Percentiles rank a stretch among this genome's conserved stretches.
Conservation (phyloP, 2,888 invertebrate genomes). For the Mimumesa dahlbomi region DNA sequence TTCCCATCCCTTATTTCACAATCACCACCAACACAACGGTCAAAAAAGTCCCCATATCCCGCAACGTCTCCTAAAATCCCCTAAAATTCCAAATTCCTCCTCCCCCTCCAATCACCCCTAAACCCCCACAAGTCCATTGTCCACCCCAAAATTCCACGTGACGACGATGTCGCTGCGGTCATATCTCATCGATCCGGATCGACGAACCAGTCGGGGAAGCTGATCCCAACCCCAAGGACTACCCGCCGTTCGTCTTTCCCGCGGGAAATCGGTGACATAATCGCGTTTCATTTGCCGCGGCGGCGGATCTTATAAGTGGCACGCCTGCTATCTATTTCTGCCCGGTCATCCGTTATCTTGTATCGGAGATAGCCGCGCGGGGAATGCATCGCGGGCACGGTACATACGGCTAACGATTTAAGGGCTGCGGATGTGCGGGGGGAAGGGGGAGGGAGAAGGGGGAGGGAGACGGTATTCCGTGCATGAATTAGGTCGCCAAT, state of each 20-base stretch:
- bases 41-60: too few species aligned
- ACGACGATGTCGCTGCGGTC: too few species aligned
- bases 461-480: conserved; percentile 39
- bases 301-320: conserved; percentile 36
- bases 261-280: conserved; percentile 42
- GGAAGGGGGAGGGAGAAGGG: too few species aligned
- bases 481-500: conserved; percentile 60
- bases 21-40: not conserved
- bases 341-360: conserved; percentile 52
- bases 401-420: conserved; percentile 52
- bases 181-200: too few species aligned
- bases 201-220: too few species aligned
- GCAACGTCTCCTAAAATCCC: too few species aligned
- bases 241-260: conserved; percentile 27
- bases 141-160: too few species aligned
- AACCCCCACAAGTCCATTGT: too few species aligned
- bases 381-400: conserved; percentile 48
- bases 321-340: conserved; percentile 48
- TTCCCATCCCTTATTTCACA: not conserved
- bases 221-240: too few species aligned
- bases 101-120: too few species aligned
- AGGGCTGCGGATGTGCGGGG: conserved; percentile 57
- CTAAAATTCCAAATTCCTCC: too few species aligned
- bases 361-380: conserved; percentile 53
- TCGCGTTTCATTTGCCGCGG: conserved; percentile 51